A percentile compares a stretch with the other conserved stretches of the same genome.
Conservation (phyloP, 2,113 vertebrate species). For the Aramus guarauna region DNA sequence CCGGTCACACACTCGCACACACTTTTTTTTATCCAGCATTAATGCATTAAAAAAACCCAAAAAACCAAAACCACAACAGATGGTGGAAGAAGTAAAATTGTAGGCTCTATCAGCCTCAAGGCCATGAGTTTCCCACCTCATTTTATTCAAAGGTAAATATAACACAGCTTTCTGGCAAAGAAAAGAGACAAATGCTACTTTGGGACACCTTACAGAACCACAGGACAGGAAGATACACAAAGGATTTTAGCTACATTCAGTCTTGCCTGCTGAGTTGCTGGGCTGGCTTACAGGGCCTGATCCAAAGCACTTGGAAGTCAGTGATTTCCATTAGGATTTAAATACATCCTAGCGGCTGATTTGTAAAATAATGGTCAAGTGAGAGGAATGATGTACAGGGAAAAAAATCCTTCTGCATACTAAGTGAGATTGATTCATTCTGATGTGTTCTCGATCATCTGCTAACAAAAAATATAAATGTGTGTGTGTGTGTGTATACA, state of each 20-base stretch:
- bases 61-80: background rate
- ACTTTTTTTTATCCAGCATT: background rate
- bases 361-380: background rate
- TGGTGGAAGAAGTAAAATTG: background rate
- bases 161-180: background rate
- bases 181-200: background rate
- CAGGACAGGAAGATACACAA: background rate
- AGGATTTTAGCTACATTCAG: background rate
- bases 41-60: background rate
- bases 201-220: background rate
- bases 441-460: background rate
- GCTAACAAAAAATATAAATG: background rate
- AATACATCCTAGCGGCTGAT: background rate
- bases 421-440: background rate
- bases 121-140: background rate
- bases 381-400: background rate
- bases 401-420: background rate
- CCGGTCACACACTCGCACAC: accelerated
- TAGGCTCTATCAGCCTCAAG: background rate
- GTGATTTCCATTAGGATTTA: background rate
- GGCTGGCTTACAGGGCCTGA: background rate
- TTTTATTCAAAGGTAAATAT: background rate
- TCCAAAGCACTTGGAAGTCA: background rate
- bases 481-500: background rate
- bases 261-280: background rate